Percentiles rank a stretch among this genome's conserved stretches.
These are phyloP conservation scores for Macrosteles quadrilineatus DNA, from an alignment of 1,140 invertebrate species.

Conservation along the genomic window DNA sequence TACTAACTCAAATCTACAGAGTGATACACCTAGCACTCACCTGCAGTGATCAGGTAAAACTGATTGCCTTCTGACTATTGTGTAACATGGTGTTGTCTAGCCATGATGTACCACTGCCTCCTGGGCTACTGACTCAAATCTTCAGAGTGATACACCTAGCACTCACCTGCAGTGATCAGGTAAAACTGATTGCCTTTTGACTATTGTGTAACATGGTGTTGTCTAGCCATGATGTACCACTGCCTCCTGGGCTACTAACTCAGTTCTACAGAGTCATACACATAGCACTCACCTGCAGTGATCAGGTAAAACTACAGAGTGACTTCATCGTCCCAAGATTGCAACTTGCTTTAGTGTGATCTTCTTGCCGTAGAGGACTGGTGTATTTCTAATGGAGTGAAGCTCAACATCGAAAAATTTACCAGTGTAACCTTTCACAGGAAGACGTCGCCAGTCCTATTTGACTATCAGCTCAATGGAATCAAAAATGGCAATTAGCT, in stretches of 20 bases:
- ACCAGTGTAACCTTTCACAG: too few species aligned
- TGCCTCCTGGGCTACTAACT: slow-evolving; percentile 70
- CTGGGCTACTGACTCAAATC: slow-evolving; percentile 81
- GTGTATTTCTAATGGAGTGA: too few species aligned
- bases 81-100: slow-evolving; percentile 68
- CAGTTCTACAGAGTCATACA: slow-evolving; percentile 90
- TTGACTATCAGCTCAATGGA: too few species aligned
- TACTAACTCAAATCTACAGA: slow-evolving; percentile 86
- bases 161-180: slow-evolving; percentile 58
- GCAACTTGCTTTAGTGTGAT: too few species aligned
- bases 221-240: slow-evolving; percentile 56
- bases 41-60: slow-evolving; percentile 56
- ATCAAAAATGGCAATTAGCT: too few species aligned
- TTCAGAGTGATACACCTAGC: slow-evolving; percentile 86
- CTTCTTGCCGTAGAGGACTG: too few species aligned
- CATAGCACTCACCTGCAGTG: slow-evolving; percentile 62
- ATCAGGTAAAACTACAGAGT: slow-evolving; percentile 57
- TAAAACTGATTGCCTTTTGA: slow-evolving; percentile 66
- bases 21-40: slow-evolving; percentile 77
- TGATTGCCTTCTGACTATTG: slow-evolving; percentile 71
- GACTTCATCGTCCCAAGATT: too few species aligned
- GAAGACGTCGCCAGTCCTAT: too few species aligned
- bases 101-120: slow-evolving; percentile 59
- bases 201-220: slow-evolving; percentile 76
- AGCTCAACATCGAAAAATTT: too few species aligned